Base-by-base conservation (phyloP, 2,888 invertebrate genomes). In the Beris chalybata region DNA sequence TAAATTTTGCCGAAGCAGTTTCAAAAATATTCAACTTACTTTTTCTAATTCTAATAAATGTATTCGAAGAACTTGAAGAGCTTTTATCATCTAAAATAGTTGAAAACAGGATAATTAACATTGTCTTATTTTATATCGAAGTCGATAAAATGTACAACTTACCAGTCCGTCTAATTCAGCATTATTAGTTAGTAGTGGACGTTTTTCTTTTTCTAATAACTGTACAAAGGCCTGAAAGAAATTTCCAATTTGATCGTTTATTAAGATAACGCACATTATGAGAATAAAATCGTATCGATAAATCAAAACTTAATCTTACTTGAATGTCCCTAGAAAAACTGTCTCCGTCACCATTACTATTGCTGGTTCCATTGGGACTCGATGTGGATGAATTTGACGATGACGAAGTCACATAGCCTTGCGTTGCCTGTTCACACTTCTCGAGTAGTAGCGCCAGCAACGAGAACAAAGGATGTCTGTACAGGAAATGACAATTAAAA, bases 351-450 rank as follows among this genome's bases (percentile, higher is more conserved):
- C 68, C 67, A 59, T 70, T 73, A 47, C 71, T 70, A 69, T 71
- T 71, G 61, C 69, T 70, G 31, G 72, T 68, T 53, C 71, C 71
- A 70, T 70, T 72, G 32, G 71, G 71, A 61, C 75, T 86, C 79
- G 71, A 93, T 64, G 66, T 54, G 95, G 77, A 94, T 89, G 75
- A 93, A 94, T 86, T 96, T 95, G 72, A 94, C 93, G 80, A 94
- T 83, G 11, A 82, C 64, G 92, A 91, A 67, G 93, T 87, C 82
- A 96, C 95, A 63, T 92, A 90, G 69, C 92, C 92, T 73, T 93
- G 95, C 15, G 97, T 97, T 29, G 97, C 97, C 78, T 95, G 87
- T 83, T 97, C 97, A 85, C 97, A 97, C 83, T 97, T 88, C 85
- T 97, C 96, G 79, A 97, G 90, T 29, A 97, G 87, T 66, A 96